These are phyloP conservation scores for Apolygus lucorum DNA, from an alignment of 1,140 invertebrate species.

Conservation along the genomic window DNA sequence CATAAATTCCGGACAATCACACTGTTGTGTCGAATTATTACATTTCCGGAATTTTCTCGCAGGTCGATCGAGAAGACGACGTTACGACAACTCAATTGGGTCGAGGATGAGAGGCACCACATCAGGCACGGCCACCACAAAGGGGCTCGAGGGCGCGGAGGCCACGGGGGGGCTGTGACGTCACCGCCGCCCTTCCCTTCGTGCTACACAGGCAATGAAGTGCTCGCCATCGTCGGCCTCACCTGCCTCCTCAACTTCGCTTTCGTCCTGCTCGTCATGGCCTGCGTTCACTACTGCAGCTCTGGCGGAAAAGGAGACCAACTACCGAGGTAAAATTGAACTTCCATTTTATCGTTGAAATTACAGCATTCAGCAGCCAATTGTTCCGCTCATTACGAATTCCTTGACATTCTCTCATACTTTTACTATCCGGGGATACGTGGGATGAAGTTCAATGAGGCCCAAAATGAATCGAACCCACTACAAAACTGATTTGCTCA, in stretches of 20 bases:
- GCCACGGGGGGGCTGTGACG: neutral
- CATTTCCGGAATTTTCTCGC: no score
- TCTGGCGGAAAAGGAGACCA: conserved; percentile 6
- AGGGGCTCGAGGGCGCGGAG: neutral
- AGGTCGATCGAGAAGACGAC: neutral
- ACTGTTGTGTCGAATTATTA: no score
- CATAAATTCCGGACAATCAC: no score
- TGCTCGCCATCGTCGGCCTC: conserved; percentile 35
- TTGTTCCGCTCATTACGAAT: no score
- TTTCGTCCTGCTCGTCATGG: conserved; percentile 36
- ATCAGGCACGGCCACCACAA: conserved; percentile 17
- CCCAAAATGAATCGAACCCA: no score
- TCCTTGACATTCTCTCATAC: no score
- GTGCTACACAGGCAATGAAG: conserved; percentile 31
- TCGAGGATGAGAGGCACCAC: conserved; percentile 9
- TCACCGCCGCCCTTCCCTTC: neutral
- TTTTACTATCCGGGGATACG: no score
- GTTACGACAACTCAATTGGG: conserved; percentile 4
- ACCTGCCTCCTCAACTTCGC: conserved; percentile 37
- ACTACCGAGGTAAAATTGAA: conserved; percentile 24
- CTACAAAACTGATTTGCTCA: no score
- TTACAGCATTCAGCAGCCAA: no score
- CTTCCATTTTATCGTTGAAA: no score
- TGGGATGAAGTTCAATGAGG: no score
- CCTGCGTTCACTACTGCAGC: conserved; percentile 35